Base-by-base conservation (phyloP, 2,113 vertebrate genomes). In the Egretta garzetta region DNA sequence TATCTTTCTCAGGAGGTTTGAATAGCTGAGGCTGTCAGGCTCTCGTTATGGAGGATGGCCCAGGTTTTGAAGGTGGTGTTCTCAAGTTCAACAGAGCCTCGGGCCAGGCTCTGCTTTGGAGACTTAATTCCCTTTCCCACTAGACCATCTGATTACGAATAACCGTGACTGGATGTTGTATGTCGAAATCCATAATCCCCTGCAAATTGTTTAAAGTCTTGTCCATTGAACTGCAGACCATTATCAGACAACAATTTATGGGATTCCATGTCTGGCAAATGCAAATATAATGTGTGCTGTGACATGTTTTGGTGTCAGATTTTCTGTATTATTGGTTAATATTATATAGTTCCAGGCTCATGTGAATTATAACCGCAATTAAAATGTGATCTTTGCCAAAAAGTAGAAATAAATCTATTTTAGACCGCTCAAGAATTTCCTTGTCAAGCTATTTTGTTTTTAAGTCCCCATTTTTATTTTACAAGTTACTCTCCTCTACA, bases 181-280 rank as follows among this genome's bases (percentile, higher is more conserved):
- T 97, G 94, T 84, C 26, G n/a, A 93, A 98, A 98, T 90, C 79
- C 87, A 47, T 96, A 87, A 94, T 95, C 87, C 71, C 80, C 66
- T 52, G 53, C 90, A 73, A 97, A 94, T 60, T 97, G 73, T 86
- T 97, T 82, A 73, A 98, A 96, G 85, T 96, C 86, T 77, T 88
- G 87, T 91, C 96, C 86, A 55, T 90, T 86, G 79, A 97, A 94
- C 89, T 95, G 84, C 62, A 84, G 93, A 45, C 95, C 75, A 62
- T 95, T 98, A 93, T 98, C 97, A 95, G 90, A 94, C 92, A 86
- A 86, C 88, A 92, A 93, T 95, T 93, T 97, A 89, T 81, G 91
- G 90, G 88, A 97, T 95, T 45, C 90, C 62, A 7, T 62, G 94
- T 86, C 97, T 96, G 83, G 96, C 55, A 79, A 97, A 97, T 52